These are phyloP conservation scores for Drosophila siamana DNA, from an alignment of 2,888 invertebrate species.

Conservation along the genomic window DNA sequence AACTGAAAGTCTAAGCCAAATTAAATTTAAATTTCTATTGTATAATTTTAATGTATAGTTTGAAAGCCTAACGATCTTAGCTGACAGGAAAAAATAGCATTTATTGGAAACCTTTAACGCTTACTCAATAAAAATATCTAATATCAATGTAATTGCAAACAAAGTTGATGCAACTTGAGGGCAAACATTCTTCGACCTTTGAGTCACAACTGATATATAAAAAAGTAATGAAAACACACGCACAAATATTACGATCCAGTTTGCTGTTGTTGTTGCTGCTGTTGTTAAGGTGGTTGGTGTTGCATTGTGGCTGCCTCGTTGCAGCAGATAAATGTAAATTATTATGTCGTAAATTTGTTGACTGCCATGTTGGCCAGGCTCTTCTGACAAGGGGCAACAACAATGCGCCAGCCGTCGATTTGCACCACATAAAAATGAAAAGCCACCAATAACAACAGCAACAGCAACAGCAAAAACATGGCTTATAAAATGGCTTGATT, in stretches of 20 bases:
- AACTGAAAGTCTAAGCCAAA: no score
- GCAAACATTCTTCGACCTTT: slow-evolving; percentile 29
- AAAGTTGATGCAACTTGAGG: slow-evolving; percentile 10
- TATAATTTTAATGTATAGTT: no score
- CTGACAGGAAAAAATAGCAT: no score
- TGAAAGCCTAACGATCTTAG: no score
- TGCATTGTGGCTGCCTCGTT: slow-evolving; percentile 73
- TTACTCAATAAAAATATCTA: no score
- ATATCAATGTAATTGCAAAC: background rate
- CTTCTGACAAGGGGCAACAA: slow-evolving; percentile 62
- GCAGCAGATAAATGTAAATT: slow-evolving; percentile 85
- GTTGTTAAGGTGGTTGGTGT: slow-evolving; percentile 36
- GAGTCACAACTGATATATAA: background rate
- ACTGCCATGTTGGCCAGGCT: slow-evolving; percentile 76
- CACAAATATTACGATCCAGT: slow-evolving; percentile 62
- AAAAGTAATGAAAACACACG: slow-evolving; percentile 43
- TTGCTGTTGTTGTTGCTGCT: slow-evolving; percentile 48
- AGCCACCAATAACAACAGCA: slow-evolving; percentile 19
- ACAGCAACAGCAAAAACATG: no score
- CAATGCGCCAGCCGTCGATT: slow-evolving; percentile 67
- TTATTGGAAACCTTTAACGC: no score
- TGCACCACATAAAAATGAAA: slow-evolving; percentile 46
- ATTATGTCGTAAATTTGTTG: slow-evolving; percentile 84
- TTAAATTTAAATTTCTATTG: no score
- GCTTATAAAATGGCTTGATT: slow-evolving; percentile 78